phyloP scores from a whole-genome alignment of 2,113 vertebrate genomes.

The Tragulus kanchil region DNA sequence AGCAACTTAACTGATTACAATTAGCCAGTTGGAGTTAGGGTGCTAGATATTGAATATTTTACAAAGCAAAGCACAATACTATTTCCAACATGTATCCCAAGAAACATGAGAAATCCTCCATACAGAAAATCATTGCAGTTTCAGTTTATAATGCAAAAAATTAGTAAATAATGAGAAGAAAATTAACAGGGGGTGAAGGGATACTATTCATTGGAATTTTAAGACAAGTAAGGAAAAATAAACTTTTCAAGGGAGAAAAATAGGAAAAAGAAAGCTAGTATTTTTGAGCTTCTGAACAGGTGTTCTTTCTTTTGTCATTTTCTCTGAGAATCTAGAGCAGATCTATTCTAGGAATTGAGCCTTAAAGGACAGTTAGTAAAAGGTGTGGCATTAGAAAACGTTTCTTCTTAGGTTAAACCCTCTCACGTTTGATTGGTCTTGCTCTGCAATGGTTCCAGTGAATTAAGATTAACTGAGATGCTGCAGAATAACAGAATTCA shows the following conservation, averaged over 20 bases:
- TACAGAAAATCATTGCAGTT: neutral
- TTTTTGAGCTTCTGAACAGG: neutral
- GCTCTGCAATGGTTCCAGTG: neutral
- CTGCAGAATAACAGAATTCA: neutral
- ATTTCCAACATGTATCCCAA: neutral
- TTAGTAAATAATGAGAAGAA: neutral
- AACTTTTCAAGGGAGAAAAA: neutral
- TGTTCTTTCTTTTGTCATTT: neutral
- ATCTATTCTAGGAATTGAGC: neutral
- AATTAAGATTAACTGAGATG: neutral
- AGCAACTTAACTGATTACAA: no score
- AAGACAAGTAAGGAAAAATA: neutral
- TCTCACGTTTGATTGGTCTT: neutral
- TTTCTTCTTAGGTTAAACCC: neutral
- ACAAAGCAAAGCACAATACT: neutral
- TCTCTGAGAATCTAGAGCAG: neutral
- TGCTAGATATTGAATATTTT: neutral
- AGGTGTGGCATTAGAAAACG: neutral
- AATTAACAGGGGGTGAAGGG: fast-evolving
- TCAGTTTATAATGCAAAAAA: neutral
- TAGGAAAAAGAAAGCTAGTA: neutral
- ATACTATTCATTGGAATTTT: neutral
- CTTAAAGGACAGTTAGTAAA: neutral
- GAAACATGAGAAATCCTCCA: neutral
- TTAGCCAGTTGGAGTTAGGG: neutral